These are phyloP conservation scores for Phataginus tricuspis DNA, from an alignment of 2,797 vertebrate genomes.

Conservation along the genomic window DNA sequence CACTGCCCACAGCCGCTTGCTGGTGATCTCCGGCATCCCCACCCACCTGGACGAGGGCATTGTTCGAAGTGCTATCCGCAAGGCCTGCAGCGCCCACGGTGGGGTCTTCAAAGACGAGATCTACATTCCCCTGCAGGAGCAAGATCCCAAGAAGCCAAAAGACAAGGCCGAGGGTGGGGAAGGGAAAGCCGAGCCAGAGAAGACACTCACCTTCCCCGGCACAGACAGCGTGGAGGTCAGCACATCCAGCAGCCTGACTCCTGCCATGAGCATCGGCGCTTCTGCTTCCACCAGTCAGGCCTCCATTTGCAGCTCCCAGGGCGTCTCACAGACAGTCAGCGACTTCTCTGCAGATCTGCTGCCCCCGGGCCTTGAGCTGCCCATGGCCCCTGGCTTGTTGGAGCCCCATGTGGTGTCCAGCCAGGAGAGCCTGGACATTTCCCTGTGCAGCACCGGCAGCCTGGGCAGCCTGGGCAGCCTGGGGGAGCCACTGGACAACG, in stretches of 20 bases:
- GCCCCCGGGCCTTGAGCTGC: constrained; percentile 86
- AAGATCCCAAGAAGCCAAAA: constrained; percentile 92
- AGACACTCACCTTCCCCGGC: constrained; percentile 83
- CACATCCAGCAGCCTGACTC: constrained; percentile 95
- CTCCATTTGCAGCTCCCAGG: constrained; percentile 96
- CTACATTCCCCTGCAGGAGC: constrained; percentile 96
- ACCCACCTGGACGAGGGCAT: constrained; percentile 95
- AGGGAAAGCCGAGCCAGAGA: constrained; percentile 89
- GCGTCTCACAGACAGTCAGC: constrained; percentile 92
- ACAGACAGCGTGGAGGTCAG: constrained; percentile 93
- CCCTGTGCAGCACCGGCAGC: constrained; percentile 96
- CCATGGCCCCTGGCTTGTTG: constrained; percentile 87
- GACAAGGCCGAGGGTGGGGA: constrained; percentile 88
- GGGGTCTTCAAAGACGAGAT: constrained; percentile 98
- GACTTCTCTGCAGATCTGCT: constrained; percentile 94
- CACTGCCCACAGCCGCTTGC: constrained; percentile 95
- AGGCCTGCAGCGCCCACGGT: constrained; percentile 96
- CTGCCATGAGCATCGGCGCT: constrained; percentile 94
- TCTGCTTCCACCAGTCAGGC: constrained; percentile 97
- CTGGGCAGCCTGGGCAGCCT: constrained; percentile 96
- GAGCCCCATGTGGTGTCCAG: constrained; percentile 95
- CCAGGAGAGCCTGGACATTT: constrained; percentile 97
- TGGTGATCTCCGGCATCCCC: constrained; percentile 98
- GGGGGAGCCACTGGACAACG: constrained; percentile 93
- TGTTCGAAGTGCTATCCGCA: constrained; percentile 94